A percentile compares a stretch with the other conserved stretches of the same genome.
phyloP scores from a whole-genome alignment of 2,113 vertebrate genomes.

The Rhabdomys dilectus region DNA sequence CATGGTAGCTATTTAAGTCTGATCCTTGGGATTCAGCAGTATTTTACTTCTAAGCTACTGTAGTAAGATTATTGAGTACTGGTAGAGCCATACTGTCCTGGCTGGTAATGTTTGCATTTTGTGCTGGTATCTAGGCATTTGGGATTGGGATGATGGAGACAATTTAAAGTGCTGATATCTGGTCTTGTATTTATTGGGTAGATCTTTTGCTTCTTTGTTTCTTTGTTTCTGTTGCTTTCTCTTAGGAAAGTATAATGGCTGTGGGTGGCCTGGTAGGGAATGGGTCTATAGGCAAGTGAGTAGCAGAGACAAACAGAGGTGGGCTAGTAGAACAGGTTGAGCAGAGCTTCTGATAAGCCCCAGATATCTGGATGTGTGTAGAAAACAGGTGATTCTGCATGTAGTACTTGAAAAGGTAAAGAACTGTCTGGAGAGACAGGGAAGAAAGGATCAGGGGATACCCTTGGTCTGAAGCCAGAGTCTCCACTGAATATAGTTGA shows the following conservation, averaged over 20 bases:
- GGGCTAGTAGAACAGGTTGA: neutral
- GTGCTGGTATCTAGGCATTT: neutral
- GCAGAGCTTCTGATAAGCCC: neutral
- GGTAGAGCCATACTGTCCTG: neutral
- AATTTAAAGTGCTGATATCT: neutral
- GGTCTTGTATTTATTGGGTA: neutral
- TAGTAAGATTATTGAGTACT: neutral
- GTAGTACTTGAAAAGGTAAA: neutral
- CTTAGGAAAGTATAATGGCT: neutral
- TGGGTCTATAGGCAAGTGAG: neutral
- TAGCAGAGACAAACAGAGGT: neutral
- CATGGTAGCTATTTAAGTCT: neutral
- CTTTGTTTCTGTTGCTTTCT: neutral
- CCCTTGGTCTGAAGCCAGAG: neutral
- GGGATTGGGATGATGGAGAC: neutral
- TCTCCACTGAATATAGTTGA: neutral
- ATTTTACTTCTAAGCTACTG: neutral
- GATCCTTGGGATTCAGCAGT: neutral
- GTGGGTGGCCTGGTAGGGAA: neutral
- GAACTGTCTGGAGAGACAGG: neutral
- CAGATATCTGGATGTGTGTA: neutral
- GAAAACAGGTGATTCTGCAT: neutral
- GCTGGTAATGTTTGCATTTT: neutral
- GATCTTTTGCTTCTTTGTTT: neutral
- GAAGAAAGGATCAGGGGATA: neutral